Evolutionary conservation across 2,888 invertebrate species (phyloP).

Genomic region (Chirona hameri): DNA sequence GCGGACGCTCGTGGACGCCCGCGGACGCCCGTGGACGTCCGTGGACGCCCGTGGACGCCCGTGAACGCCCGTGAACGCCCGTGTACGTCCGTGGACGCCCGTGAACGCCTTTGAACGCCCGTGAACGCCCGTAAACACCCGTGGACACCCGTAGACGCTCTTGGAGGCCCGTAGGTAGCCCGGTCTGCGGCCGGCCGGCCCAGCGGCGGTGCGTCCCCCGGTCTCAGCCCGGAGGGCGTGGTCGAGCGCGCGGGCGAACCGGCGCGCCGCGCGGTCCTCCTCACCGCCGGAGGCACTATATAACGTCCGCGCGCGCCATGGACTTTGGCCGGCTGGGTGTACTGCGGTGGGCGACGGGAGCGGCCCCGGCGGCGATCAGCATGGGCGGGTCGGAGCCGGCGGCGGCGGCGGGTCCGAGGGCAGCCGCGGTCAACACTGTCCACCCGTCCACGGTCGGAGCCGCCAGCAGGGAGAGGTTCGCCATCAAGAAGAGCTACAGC

Average conservation of each 20-base stretch:
- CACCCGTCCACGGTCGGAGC: neutral
- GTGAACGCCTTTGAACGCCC: too few relatives aligned
- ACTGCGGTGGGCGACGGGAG: neutral
- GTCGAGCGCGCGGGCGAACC: neutral
- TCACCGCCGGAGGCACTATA: neutral
- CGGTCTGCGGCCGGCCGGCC: too few relatives aligned
- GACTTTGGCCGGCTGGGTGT: neutral
- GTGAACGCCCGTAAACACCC: too few relatives aligned
- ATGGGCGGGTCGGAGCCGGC: neutral
- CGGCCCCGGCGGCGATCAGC: neutral
- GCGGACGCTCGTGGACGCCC: too few relatives aligned
- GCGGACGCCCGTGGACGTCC: too few relatives aligned
- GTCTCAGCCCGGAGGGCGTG: neutral
- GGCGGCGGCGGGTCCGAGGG: neutral
- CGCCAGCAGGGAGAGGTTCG: constrained; percentile 90
- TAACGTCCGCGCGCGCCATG: neutral
- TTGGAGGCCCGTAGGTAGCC: too few relatives aligned
- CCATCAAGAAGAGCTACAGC: constrained; percentile 95
- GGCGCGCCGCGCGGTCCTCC: neutral
- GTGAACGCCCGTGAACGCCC: too few relatives aligned
- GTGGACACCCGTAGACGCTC: too few relatives aligned
- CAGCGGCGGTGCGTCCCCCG: too few relatives aligned
- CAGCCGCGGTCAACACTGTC: neutral
- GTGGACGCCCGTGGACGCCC: too few relatives aligned
- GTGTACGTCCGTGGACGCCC: too few relatives aligned